Evolutionary conservation across 37 sponge, comb jelly and placozoan genomes (phyloP).

Genomic region (Cliona cf. orientalis): DNA sequence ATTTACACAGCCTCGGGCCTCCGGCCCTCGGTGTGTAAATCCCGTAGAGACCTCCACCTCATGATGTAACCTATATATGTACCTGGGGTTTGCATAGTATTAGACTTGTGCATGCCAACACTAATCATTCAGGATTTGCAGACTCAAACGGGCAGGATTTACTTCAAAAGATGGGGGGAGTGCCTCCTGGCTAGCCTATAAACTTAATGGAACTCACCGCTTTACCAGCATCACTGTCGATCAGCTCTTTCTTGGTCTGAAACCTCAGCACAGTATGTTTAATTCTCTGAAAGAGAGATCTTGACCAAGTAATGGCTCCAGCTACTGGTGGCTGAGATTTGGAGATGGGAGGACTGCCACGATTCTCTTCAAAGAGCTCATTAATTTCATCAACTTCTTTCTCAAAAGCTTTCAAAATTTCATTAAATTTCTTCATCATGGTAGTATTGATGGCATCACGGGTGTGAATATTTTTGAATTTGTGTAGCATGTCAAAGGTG

Average conservation of each 20-base stretch:
- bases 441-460: conserved; percentile 93
- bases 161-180: too few relatives aligned
- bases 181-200: too few relatives aligned
- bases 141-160: too few relatives aligned
- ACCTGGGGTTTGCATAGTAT: too few relatives aligned
- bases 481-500: conserved; percentile 99
- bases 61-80: too few relatives aligned
- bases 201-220: conserved; percentile 69
- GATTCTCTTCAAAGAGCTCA: conserved; percentile 76
- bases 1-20: too few relatives aligned
- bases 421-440: conserved; percentile 97
- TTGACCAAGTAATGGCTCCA: conserved; percentile 95
- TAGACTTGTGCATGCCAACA: too few relatives aligned
- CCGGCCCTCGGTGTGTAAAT: too few relatives aligned
- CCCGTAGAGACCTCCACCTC: too few relatives aligned
- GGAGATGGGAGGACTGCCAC: conserved; percentile 83
- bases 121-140: too few relatives aligned
- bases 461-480: conserved; percentile 92
- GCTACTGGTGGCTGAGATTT: conserved; percentile 96
- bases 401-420: conserved; percentile 91
- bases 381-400: conserved; percentile 94
- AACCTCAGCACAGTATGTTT: conserved; percentile 95
- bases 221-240: conserved; percentile 85
- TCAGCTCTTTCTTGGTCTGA: conserved; percentile 92
- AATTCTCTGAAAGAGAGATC: conserved; percentile 95